Base-by-base conservation (phyloP, 2,797 vertebrate species). In the Sebastes diploproa region DNA sequence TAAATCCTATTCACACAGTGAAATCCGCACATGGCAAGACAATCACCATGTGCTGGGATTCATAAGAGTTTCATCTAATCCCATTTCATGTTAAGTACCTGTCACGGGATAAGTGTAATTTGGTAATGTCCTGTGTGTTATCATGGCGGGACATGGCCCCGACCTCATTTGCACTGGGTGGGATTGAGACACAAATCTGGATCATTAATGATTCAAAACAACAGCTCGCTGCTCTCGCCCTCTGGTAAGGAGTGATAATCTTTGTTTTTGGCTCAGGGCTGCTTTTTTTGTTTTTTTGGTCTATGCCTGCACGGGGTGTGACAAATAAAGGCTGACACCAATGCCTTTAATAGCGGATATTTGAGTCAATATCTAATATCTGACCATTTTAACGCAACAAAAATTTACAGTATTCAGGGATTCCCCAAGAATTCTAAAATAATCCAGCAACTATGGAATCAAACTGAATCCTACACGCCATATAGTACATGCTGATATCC, bases 101-200 rank as follows among this genome's bases (percentile, higher is more conserved):
- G 84, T 83, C 83, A 84, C 18, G 0, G 84, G 83, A 87, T 83
- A 22, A 89, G 74, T 70, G 79, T 80, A 64, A 77, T 86, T 84
- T 78, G 62, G 65, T 74, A 76, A 65, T 59, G 77, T 80, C 62
- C 50, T 68, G 71, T 58, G 73, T 82, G 86, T 80, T 78, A 76
- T 64, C 74, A 68, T 70, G 64, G 73, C 13, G 10, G 65, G 25
- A 23, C 66, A 7, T n/a, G 52, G 91, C 75, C 72, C 59, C 60
- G 72, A 91, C 78, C 75, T 91, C 88, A 91, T 91, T 87, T 92
- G 83, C n/a, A 54, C 68, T 66, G 85, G 73, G 65, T 86, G 81
- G 86, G 86, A 91, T 86, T 87, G 88, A 89, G 70, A 84, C 84
- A 73, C 80, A 91, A 89, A 91, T 91, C 88, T 83, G 85, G 87